Base-by-base conservation (phyloP, 2,888 invertebrate genomes). In the Didymodactylos carnosus region DNA sequence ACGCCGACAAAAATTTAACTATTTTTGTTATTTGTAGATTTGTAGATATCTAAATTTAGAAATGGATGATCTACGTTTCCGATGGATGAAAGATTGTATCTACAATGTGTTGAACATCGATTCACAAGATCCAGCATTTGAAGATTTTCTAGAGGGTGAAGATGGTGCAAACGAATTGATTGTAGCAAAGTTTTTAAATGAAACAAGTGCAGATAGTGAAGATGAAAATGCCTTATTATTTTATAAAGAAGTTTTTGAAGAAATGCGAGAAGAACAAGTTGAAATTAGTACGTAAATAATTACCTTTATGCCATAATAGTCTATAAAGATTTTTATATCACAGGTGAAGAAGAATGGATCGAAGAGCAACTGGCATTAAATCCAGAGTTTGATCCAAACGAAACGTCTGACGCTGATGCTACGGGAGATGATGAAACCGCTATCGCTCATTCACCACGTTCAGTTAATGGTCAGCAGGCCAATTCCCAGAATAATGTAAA, bases 41-140 rank as follows among this genome's bases (percentile, higher is more conserved):
- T n/a, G n/a, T n/a, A n/a, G n/a, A n/a, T n/a, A n/a, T n/a, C n/a
- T n/a, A n/a, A n/a, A n/a, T n/a, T n/a, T n/a, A n/a, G 6, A 23
- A 73, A 83, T 83, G 83, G 83, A 83, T 79, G 83, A 83, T 78
- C 80, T 81, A 43, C 76, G 83, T 73, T 80, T 82, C 43, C 82
- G 81, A 75, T 83, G 83, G 83, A 78, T 83, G n/a, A 76, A 81
- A 70, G 80, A 82, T 72, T 78, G 80, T 72, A 81, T 81, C 6
- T 80, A 79, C 77, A 77, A 78, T 29, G 81, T 80, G 29, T 77
- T 83, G 16, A 79, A 81, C 69, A 80, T 83, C 7, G 77, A 78
- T 69, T 81, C 82, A 72, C 53, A 76, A 25, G 80, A 80, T 27
- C 62, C 62, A 35, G 80, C 82, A 39, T 83, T 83, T 77, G 82